phyloP scores from a whole-genome alignment of 2,888 invertebrate genomes.

The Stegana nigrithorax region DNA sequence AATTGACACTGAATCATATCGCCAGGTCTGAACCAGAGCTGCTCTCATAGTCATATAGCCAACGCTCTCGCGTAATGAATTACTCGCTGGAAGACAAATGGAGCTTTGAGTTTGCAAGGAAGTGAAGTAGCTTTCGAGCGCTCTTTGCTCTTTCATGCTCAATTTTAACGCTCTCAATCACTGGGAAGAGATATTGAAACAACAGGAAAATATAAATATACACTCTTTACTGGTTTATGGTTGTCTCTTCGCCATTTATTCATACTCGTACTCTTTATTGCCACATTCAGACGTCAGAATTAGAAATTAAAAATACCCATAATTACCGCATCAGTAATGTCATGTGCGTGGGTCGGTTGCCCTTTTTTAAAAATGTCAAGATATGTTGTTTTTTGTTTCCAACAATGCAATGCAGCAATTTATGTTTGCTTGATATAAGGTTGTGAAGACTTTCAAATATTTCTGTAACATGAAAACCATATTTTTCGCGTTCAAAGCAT shows the following conservation, averaged over 20 bases:
- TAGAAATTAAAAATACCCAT: constrained; percentile 58
- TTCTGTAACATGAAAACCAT: too few species aligned
- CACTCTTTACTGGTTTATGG: too few species aligned
- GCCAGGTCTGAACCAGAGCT: not conserved
- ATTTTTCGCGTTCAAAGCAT: too few species aligned
- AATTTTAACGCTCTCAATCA: not conserved
- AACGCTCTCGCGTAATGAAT: too few species aligned
- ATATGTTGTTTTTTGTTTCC: too few species aligned
- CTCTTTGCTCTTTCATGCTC: not conserved
- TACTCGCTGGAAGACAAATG: not conserved
- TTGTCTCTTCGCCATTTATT: not conserved
- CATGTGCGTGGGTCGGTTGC: too few species aligned
- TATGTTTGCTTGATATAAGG: too few species aligned
- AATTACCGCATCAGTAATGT: too few species aligned
- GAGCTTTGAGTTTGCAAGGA: not conserved
- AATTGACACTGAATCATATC: constrained; percentile 14
- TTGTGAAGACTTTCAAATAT: too few species aligned
- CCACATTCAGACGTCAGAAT: constrained; percentile 55
- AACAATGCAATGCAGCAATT: too few species aligned
- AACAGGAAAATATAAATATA: too few species aligned
- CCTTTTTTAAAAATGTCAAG: too few species aligned
- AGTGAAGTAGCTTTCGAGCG: not conserved
- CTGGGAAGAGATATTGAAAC: not conserved
- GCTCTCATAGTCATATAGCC: constrained; percentile 6
- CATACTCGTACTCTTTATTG: constrained; percentile 6